phyloP scores from a whole-genome alignment of 2,888 invertebrate species.

The Petrolisthes manimaculis region DNA sequence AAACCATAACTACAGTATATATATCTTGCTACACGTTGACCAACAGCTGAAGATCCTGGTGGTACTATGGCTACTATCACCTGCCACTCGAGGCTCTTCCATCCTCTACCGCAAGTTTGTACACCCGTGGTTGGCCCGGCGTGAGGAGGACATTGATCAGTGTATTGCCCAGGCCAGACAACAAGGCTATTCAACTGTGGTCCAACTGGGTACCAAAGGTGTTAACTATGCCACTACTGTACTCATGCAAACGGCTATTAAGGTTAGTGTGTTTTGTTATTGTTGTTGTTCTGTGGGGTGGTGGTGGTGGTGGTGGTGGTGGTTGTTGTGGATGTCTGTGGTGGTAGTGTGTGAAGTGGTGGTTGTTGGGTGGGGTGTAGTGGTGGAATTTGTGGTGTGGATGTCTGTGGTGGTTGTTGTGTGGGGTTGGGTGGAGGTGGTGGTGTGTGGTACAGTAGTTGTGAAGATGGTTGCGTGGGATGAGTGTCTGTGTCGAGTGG shows the following conservation, averaged over 20 bases:
- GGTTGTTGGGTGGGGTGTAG: no score
- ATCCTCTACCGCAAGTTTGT: constrained; percentile 96
- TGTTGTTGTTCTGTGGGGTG: no score
- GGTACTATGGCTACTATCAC: constrained; percentile 95
- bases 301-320: no score
- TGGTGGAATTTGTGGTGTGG: no score
- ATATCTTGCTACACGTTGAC: background rate
- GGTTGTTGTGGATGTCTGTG: no score
- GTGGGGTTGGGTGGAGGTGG: no score
- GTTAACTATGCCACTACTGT: constrained; percentile 89
- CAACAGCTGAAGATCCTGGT: constrained; percentile 87
- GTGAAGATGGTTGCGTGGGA: no score
- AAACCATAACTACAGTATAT: no score
- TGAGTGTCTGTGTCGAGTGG: no score
- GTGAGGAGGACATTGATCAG: constrained; percentile 75
- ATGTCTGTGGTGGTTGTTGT: no score
- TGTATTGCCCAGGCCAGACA: constrained; percentile 87
- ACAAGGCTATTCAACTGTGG: constrained; percentile 91
- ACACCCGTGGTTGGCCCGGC: constrained; percentile 90
- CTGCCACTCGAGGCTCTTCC: constrained; percentile 95
- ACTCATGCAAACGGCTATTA: constrained; percentile 92
- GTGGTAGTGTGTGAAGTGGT: no score
- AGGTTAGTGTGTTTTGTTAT: constrained; percentile 74
- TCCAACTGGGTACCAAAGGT: constrained; percentile 90
- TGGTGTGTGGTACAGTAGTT: no score